Evolutionary conservation across 2,797 vertebrate species (phyloP), one percentile per base, ranked within the genome.

Genomic region (Danionella dracula): DNA sequence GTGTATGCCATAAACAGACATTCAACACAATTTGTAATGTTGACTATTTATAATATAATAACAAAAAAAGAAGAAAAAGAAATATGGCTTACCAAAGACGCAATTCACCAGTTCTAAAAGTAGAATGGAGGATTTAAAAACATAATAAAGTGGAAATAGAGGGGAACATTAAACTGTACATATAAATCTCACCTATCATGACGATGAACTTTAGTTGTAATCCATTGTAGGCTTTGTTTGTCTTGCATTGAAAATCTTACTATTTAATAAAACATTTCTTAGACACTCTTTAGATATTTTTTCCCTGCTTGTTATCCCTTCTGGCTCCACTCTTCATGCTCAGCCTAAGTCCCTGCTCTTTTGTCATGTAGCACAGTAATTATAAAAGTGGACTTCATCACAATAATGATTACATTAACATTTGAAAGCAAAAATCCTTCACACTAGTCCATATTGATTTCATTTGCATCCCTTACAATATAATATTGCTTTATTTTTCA

Each of bases 321-420:
- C 19, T 51, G 37, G 34, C 13, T 23, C 27, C 13, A 4, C 51
- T 49, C 59, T 32, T 23, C 13, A 42, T 37, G 35, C 35, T 34
- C 69, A 46, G 31, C n/a, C 38, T 21, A 21, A 46, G 27, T 38
- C 4, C 8, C 34, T 2, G 4, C 13, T 51, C 40, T 60, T 37
- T 12, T 31, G 20, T 37, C 38, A 41, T 19, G 6, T 7, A 20
- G 13, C 27, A 20, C 5, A 3, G 8, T 71, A 60, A 66, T 66
- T 71, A 55, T 5, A 7, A 31, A 29, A 58, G 29, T 64, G 45
- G 40, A 45, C 31, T 16, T 15, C 23, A 11, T 55, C 60, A 71
- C 48, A 32, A 53, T 48, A 65, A 59, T 59, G 17, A 59, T 59
- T 41, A 46, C 57, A 46, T 59, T 59, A 46, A 59, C 57, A 59